Base-by-base conservation (phyloP, 2,888 invertebrate genomes). In the Cataglyphis livida region DNA sequence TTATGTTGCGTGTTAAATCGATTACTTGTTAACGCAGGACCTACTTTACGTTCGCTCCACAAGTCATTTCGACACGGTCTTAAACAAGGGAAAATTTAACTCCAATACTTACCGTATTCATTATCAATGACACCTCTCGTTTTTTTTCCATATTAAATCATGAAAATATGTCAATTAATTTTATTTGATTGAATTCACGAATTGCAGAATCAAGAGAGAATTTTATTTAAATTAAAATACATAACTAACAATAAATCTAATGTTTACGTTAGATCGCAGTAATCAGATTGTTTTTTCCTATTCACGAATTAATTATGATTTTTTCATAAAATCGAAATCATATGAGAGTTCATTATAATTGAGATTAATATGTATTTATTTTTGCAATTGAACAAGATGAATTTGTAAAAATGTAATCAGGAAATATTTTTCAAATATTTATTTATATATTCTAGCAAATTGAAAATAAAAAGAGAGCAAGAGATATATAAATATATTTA, bases 1-100 rank as follows among this genome's bases (percentile, higher is more conserved):
- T 76, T 76, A 75, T 38, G 25, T 59, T 35, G 57, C 38, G 71
- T 25, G 44, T 70, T 71, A 71, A 70, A 70, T 32, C 21, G 71
- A 57, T 59, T 44, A 59, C 44, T 71, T 44, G 78, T 70, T 78
- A 78, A 59, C 32, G 41, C 21, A 21, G 51, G 21, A 44, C 57
- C 61, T 70, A 59, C 15, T 70, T 78, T 57, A 38, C 18, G 25
- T 54, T 78, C 18, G 15, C 6, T 57, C 15, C 21, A 41, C 41
- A 32, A 3, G 12, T 44, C 21, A 21, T 38, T 71, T 76, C 7
- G 18, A 21, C 10, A 74, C 62, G 3, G 41, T 28, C 9, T 64
- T 35, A 15, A 70, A 41, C 18, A 28, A 41, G 21, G 35, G 0
- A 57, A 21, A 57, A 32, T 28, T 70, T 32, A 5, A 28, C 1